Evolutionary conservation across 2,797 vertebrate genomes (phyloP), one percentile per base, ranked within the genome.

Genomic region (Lepidocolaptes lacrymiger): DNA sequence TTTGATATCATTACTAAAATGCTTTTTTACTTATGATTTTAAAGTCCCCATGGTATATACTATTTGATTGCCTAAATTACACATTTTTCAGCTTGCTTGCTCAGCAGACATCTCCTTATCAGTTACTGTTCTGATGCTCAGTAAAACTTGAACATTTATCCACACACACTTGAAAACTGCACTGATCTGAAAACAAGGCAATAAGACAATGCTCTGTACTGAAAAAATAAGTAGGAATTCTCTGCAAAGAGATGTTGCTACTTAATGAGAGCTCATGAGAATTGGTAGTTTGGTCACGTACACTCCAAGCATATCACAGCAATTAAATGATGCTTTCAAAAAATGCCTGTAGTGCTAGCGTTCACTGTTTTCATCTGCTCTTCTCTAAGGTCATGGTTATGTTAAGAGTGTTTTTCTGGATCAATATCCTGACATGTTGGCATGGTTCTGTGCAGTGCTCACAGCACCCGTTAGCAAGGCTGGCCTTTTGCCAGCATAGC

Each of bases 361-460:
- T 72, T 85, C 37, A 13, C 41, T 74, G 61, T 80, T 80, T 90
- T 88, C 51, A 90, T 37, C 64, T 48, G 30, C 48, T 85, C 56
- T 74, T 71, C 61, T 69, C 68, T 61, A 52, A 80, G 69, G 64
- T 90, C 68, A 51, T 12, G 63, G 41, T 49, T 54, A 49, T 27
- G 51, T 46, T 88, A 67, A 61, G 68, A 93, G 34, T 49, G 63
- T 76, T 90, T 81, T 77, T 74, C 66, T 84, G 83, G 73, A 93
- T 93, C 68, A 1, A 59, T 88, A 77, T 41, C 13, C 61, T 55
- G 72, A 83, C 3, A 20, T 22, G 64, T 49, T 61, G 79, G 88
- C 88, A 71, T 52, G 26, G 68, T 39, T 43, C 55, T 37, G 27
- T 36, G 52, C 59, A 32, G 37, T 12, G 28, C 43, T 81, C 0